Evolutionary conservation across 2,113 vertebrate genomes (phyloP), one percentile per base, ranked within the genome.

Genomic region (Corythoichthys haematopterus): DNA sequence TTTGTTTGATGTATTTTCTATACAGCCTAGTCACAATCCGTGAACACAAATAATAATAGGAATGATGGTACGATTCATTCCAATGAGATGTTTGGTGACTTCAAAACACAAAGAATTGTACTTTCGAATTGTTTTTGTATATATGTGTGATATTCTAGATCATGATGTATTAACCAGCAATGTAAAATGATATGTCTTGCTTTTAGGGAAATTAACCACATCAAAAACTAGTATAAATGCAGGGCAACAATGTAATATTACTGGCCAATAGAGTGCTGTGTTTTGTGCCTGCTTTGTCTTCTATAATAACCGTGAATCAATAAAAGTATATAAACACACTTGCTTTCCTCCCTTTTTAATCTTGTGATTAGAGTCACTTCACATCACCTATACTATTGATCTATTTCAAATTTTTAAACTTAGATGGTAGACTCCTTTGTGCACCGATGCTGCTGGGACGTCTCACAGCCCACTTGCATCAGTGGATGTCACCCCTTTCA

Each of bases 261-360:
- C 75, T 80, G 76, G 74, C 81, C 80, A 82, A 79, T 84, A 73
- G 75, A 87, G 74, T 87, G 80, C 80, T 88, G 83, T 84, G 76
- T 80, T 80, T 85, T 85, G 80, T 90, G 88, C 83, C 90, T 89
- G 85, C 74, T 80, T 81, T 88, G 81, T 85, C 75, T 82, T 85
- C 71, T 78, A 81, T 76, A 77, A 85, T 87, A 80, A 72, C 77
- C 79, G 82, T 89, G 72, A 74, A 85, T 80, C 78, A 90, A 88
- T 88, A 88, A 89, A 78, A 75, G 64, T 79, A 64, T 76, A 75
- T 69, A 45, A 71, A 70, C 58, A 13, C 8, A 16, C 16, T 11
- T 13, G 10, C 58, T 43, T 36, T 64, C n/a, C 0, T 20, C 20
- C 20, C 20, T 13, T 12, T 2, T 38, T 35, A 46, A 45, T 55